A percentile compares a stretch with the other conserved stretches of the same genome.
Evolutionary conservation across 2,888 invertebrate species (phyloP).

Genomic region (Didymodactylos carnosus): DNA sequence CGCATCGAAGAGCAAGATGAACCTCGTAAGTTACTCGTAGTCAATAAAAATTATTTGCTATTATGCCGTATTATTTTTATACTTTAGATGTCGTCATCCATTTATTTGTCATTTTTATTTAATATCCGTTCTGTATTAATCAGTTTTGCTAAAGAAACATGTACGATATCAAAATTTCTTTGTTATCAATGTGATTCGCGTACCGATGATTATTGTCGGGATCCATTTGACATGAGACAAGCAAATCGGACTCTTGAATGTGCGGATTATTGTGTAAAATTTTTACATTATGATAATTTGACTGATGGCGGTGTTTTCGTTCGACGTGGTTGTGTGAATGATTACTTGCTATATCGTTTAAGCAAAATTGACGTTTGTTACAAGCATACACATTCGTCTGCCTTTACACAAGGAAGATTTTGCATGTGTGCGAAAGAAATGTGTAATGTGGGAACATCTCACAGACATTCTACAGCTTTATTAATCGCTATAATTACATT

Average conservation of each 20-base stretch:
- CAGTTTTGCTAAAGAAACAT: not conserved
- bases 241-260: not conserved
- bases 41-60: too few species aligned
- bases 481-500: not conserved
- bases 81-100: too few species aligned
- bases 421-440: slow-evolving; percentile 1
- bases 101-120: not conserved
- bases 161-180: not conserved
- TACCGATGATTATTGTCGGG: not conserved
- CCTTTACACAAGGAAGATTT: not conserved
- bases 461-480: not conserved
- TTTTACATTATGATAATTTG: not conserved
- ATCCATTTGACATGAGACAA: not conserved
- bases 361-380: not conserved
- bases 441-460: not conserved
- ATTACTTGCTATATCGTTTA: not conserved
- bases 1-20: too few species aligned
- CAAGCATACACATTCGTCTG: not conserved
- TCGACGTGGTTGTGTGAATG: not conserved
- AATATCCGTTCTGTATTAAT: not conserved
- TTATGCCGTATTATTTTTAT: too few species aligned
- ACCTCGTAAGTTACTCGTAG: too few species aligned
- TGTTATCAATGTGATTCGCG: not conserved
- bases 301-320: not conserved
- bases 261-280: not conserved